Evolutionary conservation across 2,888 invertebrate genomes (phyloP), one percentile per base, ranked within the genome.

Genomic region (Philaethria dido): DNA sequence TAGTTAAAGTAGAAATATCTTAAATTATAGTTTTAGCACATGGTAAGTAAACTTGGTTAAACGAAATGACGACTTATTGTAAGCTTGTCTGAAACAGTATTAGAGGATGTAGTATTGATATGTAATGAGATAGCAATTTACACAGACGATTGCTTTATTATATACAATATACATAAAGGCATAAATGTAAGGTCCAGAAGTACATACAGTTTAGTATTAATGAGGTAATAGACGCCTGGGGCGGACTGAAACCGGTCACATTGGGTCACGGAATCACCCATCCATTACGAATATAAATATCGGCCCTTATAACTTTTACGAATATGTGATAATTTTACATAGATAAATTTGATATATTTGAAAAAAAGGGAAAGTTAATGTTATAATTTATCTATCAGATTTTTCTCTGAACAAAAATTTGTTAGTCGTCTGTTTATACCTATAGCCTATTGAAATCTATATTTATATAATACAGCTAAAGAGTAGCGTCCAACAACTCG

Each of bases 201-300:
- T 22, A 39, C 39, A 82, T 81, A 80, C 76, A 78, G 75, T 80
- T 82, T 84, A 84, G 84, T 85, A 87, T 87, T 87, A 86, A 88
- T 86, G 87, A 86, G 84, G 80, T 83, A 84, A 86, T 85, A 81
- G 81, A 75, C 80, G 80, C 78, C 72, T 70, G 76, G 75, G 75
- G 72, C 76, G 74, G 70, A 68, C 77, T 80, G 79, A 80, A 80
- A 77, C 78, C 78, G 78, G 80, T 79, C 80, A 75, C 80, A 79
- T 80, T 81, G 69, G 74, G 74, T 64, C 69, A 72, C 69, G 68
- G 66, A 72, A 70, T 73, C 65, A 69, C 66, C 66, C 74, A 71
- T 76, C 75, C 70, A 83, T 85, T 84, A 85, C 78, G 75, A 77
- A 77, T 77, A 79, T 81, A 80, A 82, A 80, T 78, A 78, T 52